Evolutionary conservation across 1,140 invertebrate species (phyloP).

Genomic region (Atta cephalotes): DNA sequence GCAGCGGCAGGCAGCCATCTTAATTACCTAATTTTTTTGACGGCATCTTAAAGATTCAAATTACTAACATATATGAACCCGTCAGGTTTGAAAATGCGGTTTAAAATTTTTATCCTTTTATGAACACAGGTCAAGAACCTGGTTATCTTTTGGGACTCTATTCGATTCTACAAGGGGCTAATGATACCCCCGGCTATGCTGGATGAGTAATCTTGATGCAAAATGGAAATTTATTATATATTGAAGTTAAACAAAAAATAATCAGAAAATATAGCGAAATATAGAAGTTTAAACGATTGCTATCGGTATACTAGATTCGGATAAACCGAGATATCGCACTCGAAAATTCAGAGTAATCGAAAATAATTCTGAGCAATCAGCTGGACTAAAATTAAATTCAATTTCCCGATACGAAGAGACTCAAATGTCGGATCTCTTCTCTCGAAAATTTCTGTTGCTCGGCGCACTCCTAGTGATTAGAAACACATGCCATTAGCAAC

Average conservation of each 20-base stretch:
- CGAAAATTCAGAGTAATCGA: constrained; percentile 1
- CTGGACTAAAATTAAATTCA: constrained; percentile 11
- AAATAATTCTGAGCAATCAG: not conserved
- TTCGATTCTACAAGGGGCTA: not conserved
- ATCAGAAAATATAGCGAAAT: not conserved
- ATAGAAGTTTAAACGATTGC: not conserved
- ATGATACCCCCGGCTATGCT: not conserved
- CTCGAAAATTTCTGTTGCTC: not conserved
- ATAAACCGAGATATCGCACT: not conserved
- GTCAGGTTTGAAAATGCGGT: constrained; percentile 36
- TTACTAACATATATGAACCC: constrained; percentile 37
- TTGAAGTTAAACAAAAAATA: constrained; percentile 9
- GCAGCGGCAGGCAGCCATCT: constrained; percentile 38
- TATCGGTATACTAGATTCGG: not conserved
- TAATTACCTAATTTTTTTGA: constrained; percentile 61
- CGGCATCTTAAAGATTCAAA: constrained; percentile 30
- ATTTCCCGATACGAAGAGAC: not conserved
- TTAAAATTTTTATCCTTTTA: constrained; percentile 44
- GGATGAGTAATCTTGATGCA: not conserved
- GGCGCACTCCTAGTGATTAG: not conserved
- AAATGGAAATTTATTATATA: not conserved
- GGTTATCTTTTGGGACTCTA: not conserved
- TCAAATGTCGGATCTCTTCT: not conserved
- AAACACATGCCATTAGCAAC: constrained; percentile 20
- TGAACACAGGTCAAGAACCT: not conserved